Evolutionary conservation across 2,113 vertebrate species (phyloP), one percentile per base, ranked within the genome.

Genomic region (Prionailurus viverrinus): DNA sequence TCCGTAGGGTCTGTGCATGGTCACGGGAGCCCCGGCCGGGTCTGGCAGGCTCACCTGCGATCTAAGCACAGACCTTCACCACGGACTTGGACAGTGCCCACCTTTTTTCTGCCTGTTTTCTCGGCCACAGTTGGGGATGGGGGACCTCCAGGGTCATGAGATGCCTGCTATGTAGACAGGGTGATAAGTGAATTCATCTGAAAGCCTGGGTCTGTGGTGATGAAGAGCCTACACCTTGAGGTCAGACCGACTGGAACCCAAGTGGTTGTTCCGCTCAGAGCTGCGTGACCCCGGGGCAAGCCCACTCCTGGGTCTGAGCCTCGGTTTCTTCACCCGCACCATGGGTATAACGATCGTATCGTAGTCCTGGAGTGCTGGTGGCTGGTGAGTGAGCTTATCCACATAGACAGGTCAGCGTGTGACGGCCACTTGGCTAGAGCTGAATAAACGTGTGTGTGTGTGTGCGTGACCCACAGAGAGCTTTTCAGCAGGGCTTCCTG

Each of bases 121-220:
- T 7, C 31, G 83, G 69, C 79, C 29, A 1, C 1, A 15, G n/a
- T 10, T 18, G 16, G 71, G 27, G 39, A 61, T 6, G 0, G 12
- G 76, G 53, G 86, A n/a, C 31, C 7, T 0, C 23, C 2, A 3
- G n/a, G 21, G 29, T 1, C 0, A 0, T 5, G 53, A 45, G 25
- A 19, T 0, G 0, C 21, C 69, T 21, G n/a, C 85, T 16, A 8
- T 3, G 14, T 7, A 21, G 61, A 27, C 51, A 3, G 33, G 73
- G 69, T 31, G 41, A 7, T 0, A 8, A 9, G 6, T 7, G n/a
- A 25, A 6, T 13, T 31, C 36, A 6, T 7, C 9, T 8, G 41
- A 15, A 55, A 21, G 51, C 29, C 0, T 0, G 15, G 19, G 23
- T 23, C 39, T 0, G 15, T 1, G 39, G 61, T 0, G 0, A 10